Percentiles rank a stretch among this genome's conserved stretches.
Evolutionary conservation across 2,888 invertebrate species (phyloP).

Genomic region (Agelastica alni): DNA sequence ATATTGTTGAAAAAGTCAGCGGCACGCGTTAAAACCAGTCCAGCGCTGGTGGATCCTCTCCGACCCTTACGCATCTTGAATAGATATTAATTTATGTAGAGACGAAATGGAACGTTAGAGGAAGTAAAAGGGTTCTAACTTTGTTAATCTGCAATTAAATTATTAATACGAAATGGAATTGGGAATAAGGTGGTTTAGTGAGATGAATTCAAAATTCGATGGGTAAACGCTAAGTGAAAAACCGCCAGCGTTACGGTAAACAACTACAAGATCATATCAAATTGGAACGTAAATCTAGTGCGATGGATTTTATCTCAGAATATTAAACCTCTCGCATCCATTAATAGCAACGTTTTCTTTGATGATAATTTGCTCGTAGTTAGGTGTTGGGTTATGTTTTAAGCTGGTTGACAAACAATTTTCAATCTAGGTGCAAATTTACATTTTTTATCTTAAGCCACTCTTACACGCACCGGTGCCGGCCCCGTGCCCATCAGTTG

Average conservation of each 20-base stretch:
- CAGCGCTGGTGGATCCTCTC: not conserved
- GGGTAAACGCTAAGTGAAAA: slow-evolving; percentile 21
- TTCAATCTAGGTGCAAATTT: too few species aligned
- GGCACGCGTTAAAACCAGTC: not conserved
- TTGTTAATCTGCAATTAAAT: slow-evolving; percentile 29
- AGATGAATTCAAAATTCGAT: slow-evolving; percentile 23
- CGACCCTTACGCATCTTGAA: slow-evolving; percentile 25
- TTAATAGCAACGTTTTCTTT: too few species aligned
- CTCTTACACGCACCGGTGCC: too few species aligned
- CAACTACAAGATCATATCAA: not conserved
- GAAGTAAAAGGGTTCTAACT: slow-evolving; percentile 25
- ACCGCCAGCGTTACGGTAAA: slow-evolving; percentile 10
- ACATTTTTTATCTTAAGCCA: too few species aligned
- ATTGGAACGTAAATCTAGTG: too few species aligned
- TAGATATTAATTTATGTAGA: slow-evolving; percentile 27
- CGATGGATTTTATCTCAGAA: too few species aligned
- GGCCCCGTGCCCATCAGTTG: too few species aligned
- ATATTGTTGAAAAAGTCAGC: too few species aligned
- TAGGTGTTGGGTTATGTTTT: too few species aligned
- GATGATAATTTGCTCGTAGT: too few species aligned
- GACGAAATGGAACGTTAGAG: slow-evolving; percentile 16
- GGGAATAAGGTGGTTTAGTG: slow-evolving; percentile 22
- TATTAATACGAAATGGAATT: slow-evolving; percentile 27
- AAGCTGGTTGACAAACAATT: too few species aligned
- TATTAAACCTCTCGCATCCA: too few species aligned